These are phyloP conservation scores for Phoebastria nigripes DNA, from an alignment of 2,797 vertebrate species.

Conservation along the genomic window DNA sequence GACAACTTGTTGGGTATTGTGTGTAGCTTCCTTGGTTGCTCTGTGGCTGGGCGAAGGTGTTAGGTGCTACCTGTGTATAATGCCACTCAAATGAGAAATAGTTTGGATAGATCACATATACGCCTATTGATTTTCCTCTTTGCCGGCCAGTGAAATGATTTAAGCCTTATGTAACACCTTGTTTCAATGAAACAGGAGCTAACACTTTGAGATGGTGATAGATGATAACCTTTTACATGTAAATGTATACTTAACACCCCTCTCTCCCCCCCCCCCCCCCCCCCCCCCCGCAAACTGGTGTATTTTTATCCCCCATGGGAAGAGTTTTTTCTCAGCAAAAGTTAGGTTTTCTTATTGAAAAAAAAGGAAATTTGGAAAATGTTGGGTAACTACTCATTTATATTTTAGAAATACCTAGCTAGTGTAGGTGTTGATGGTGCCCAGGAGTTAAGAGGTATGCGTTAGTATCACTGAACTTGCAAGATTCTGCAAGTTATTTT, in stretches of 20 bases:
- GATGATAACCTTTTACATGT: background rate
- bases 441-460: background rate
- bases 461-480: background rate
- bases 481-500: background rate
- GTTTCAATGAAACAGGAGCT: constrained; percentile 20
- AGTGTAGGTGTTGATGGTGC: background rate
- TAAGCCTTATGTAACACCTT: background rate
- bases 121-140: background rate
- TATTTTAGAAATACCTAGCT: background rate
- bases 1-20: background rate
- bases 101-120: background rate
- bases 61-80: background rate
- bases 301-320: background rate
- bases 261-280: accelerated
- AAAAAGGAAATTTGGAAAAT: background rate
- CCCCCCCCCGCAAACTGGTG: accelerated
- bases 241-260: background rate
- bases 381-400: background rate
- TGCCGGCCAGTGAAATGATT: background rate
- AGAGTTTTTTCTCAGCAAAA: background rate
- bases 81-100: background rate
- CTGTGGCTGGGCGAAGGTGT: background rate
- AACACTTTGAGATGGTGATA: background rate
- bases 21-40: background rate
- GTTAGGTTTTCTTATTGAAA: background rate